Conservation (phyloP, 2,113 vertebrate genomes). For the Coptodon bakossiorum region DNA sequence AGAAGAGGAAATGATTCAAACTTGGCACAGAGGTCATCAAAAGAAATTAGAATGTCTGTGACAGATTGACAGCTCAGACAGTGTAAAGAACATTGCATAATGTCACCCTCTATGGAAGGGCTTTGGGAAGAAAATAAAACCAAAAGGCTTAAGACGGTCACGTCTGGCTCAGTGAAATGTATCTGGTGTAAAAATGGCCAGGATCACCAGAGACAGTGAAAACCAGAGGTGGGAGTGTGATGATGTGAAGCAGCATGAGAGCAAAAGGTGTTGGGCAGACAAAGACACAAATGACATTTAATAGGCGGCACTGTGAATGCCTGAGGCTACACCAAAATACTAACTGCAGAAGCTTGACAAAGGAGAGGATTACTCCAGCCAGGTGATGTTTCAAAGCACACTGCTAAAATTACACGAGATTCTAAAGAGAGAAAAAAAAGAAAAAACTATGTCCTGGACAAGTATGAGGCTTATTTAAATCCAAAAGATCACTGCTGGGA, state of each 20-base stretch:
- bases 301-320: neutral
- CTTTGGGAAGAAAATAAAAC: neutral
- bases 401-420: neutral
- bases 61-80: neutral
- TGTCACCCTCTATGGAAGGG: rapidly evolving
- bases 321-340: neutral
- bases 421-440: rapidly evolving
- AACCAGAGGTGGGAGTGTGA: neutral
- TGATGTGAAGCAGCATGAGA: neutral
- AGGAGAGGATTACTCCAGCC: neutral
- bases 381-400: neutral
- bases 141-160: neutral
- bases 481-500: neutral
- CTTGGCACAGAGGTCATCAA: neutral
- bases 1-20: neutral
- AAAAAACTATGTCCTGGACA: neutral
- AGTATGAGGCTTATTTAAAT: neutral
- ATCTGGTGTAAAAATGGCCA: neutral
- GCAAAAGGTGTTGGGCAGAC: neutral
- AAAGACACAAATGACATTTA: neutral
- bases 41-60: neutral
- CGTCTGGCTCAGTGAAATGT: neutral
- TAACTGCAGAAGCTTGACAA: neutral
- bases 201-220: neutral
- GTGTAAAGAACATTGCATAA: neutral